phyloP scores from a whole-genome alignment of 2,888 invertebrate genomes.

The Atethmia centrago region DNA sequence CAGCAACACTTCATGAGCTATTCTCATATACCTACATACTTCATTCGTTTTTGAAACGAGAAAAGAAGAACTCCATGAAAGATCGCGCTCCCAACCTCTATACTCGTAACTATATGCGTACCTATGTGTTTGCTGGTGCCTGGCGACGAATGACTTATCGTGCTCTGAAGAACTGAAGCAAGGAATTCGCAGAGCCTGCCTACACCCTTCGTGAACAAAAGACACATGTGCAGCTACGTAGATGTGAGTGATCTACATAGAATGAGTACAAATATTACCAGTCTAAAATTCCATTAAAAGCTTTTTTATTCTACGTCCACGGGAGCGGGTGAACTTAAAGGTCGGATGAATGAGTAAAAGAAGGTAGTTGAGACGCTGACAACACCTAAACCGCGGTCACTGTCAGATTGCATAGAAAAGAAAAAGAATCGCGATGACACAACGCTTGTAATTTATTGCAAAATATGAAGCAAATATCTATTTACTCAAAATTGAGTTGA shows the following conservation, averaged over 20 bases:
- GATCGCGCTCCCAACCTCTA: not conserved
- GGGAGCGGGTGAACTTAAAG: not conserved
- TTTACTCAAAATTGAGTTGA: too few species aligned
- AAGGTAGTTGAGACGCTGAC: too few species aligned
- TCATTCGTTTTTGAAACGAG: not conserved
- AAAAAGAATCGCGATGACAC: too few species aligned
- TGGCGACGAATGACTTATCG: slow-evolving; percentile 26
- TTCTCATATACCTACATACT: not conserved
- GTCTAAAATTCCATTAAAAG: not conserved
- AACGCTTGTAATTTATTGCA: too few species aligned
- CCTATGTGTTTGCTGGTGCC: slow-evolving; percentile 1
- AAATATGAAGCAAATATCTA: too few species aligned
- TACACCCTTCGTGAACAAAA: slow-evolving; percentile 3
- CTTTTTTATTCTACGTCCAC: not conserved
- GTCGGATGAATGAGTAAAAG: not conserved
- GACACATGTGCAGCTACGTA: not conserved
- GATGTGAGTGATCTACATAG: too few species aligned
- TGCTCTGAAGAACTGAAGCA: slow-evolving; percentile 7
- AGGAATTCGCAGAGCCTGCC: slow-evolving; percentile 27
- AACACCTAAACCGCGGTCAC: too few species aligned
- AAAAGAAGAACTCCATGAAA: not conserved
- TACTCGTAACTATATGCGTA: not conserved
- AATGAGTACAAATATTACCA: not conserved
- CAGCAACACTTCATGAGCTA: not conserved
- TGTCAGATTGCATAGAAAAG: too few species aligned